Conservation (phyloP, 2,888 invertebrate genomes). For the Apotomis turbidana region DNA sequence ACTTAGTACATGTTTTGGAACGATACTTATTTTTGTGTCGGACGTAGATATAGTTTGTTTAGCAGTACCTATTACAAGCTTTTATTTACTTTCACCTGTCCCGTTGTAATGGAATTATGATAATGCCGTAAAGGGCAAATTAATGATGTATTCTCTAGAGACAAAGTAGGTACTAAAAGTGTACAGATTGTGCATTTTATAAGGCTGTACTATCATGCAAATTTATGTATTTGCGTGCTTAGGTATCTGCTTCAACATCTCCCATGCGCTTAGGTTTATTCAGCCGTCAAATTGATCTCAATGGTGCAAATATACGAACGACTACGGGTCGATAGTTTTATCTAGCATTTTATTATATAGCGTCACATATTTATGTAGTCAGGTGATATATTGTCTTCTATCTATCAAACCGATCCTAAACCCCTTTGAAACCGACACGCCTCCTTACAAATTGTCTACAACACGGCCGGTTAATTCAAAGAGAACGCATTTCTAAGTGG, state of each 20-base stretch:
- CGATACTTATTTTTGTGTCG: too few relatives aligned
- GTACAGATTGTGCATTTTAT: neutral
- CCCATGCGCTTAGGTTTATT: slow-evolving; percentile 15
- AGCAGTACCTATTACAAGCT: too few relatives aligned
- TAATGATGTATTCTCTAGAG: neutral
- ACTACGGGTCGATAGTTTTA: too few relatives aligned
- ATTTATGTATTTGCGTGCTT: slow-evolving; percentile 11
- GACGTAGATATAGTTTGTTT: too few relatives aligned
- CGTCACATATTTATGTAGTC: too few relatives aligned
- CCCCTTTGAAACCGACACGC: slow-evolving; percentile 37
- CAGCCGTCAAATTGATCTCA: slow-evolving; percentile 28
- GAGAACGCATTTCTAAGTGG: slow-evolving; percentile 62
- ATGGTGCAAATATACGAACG: slow-evolving; percentile 1
- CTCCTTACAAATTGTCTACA: slow-evolving; percentile 59
- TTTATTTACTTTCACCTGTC: too few relatives aligned
- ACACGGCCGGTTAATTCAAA: slow-evolving; percentile 64
- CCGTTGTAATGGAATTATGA: too few relatives aligned
- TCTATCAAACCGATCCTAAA: neutral
- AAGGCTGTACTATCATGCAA: neutral
- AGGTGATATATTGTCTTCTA: neutral
- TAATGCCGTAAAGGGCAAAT: too few relatives aligned
- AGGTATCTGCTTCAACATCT: slow-evolving; percentile 13
- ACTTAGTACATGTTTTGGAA: neutral
- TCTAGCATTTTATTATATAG: too few relatives aligned
- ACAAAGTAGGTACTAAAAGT: neutral